A percentile compares a stretch with the other conserved stretches of the same genome.
phyloP scores from a whole-genome alignment of 2,113 vertebrate species.

The Saguinus imperator region DNA sequence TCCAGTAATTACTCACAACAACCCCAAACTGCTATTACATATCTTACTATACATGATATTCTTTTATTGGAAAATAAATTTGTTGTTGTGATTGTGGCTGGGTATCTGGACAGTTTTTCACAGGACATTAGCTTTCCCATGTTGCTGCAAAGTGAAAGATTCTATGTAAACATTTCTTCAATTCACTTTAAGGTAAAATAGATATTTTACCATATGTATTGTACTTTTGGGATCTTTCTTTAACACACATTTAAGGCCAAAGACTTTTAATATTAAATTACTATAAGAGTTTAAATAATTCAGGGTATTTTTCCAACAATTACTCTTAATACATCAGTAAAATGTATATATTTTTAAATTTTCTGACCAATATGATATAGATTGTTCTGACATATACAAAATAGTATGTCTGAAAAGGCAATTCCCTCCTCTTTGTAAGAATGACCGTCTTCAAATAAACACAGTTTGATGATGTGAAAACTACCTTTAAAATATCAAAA shows the following conservation, averaged over 20 bases:
- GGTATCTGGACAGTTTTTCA: conserved; percentile 67
- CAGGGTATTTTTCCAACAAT: neutral
- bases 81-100: neutral
- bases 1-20: neutral
- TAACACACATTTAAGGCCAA: conserved; percentile 27
- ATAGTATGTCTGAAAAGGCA: neutral
- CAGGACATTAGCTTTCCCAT: conserved; percentile 71
- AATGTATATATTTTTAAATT: neutral
- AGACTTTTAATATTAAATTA: conserved; percentile 51
- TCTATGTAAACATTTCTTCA: conserved; percentile 63
- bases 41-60: neutral
- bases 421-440: neutral
- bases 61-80: conserved; percentile 50
- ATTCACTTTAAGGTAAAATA: conserved; percentile 64
- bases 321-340: conserved; percentile 14
- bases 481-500: neutral
- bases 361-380: neutral
- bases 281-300: conserved; percentile 7
- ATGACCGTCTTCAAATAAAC: conserved; percentile 1
- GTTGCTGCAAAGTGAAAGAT: conserved; percentile 54
- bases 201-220: conserved; percentile 41
- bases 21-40: conserved; percentile 26
- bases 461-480: neutral
- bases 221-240: conserved; percentile 37
- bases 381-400: conserved; percentile 1